A percentile compares a stretch with the other conserved stretches of the same genome.
Conservation (phyloP, 2,797 vertebrate genomes). For the Oreonectes daqikongensis region DNA sequence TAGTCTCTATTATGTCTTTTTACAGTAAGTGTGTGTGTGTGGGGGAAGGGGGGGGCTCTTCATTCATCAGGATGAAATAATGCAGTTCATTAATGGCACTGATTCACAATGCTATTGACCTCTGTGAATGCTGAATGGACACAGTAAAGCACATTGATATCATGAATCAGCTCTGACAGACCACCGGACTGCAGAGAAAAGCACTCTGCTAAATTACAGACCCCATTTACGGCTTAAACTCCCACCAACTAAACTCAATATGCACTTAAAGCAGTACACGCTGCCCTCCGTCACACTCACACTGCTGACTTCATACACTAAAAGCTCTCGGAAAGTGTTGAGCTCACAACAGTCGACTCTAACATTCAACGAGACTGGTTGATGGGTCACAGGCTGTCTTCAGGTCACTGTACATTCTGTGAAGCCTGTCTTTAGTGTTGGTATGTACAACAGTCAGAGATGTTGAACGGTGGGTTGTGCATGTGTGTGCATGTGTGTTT, state of each 20-base stretch:
- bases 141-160: constrained; percentile 12
- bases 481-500: neutral
- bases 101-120: constrained; percentile 1
- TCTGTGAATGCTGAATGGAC: constrained; percentile 25
- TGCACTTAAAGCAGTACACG: constrained; percentile 29
- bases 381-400: neutral
- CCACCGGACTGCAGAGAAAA: constrained; percentile 9
- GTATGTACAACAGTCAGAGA: neutral
- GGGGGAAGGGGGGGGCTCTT: too few relatives aligned
- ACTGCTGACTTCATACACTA: constrained; percentile 58
- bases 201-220: constrained; percentile 52
- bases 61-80: constrained; percentile 12
- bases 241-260: constrained; percentile 38
- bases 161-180: constrained; percentile 21
- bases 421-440: neutral
- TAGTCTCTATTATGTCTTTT: neutral
- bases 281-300: constrained; percentile 1
- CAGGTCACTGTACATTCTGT: neutral
- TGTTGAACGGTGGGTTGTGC: neutral
- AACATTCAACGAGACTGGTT: neutral
- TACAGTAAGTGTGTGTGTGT: neutral
- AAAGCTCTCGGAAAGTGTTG: constrained; percentile 19
- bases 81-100: constrained; percentile 25
- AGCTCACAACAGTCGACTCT: neutral
- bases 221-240: constrained; percentile 45